Percentiles rank a stretch among this genome's conserved stretches.
Conservation (phyloP, 2,888 invertebrate species). For the Drosophila helvetica region DNA sequence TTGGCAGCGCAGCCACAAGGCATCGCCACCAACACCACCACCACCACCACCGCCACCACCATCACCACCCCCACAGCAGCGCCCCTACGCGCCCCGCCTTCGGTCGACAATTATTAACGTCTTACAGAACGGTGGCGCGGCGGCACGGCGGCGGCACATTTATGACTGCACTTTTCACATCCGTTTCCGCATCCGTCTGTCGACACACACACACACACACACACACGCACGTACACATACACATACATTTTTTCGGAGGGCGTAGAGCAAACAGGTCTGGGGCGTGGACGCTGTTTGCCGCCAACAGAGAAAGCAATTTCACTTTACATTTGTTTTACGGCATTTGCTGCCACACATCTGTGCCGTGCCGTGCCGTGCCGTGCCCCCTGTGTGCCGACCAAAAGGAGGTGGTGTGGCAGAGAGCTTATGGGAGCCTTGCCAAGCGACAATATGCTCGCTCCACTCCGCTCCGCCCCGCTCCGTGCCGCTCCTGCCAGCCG, state of each 20-base stretch:
- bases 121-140: constrained; percentile 60
- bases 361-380: too few relatives aligned
- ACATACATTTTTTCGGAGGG: constrained; percentile 33
- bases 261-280: constrained; percentile 63
- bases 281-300: constrained; percentile 41
- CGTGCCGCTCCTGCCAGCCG: constrained; percentile 12
- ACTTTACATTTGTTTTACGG: constrained; percentile 80
- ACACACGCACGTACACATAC: background rate
- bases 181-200: constrained; percentile 75
- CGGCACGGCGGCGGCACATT: constrained; percentile 67
- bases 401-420: constrained; percentile 26
- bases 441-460: constrained; percentile 59
- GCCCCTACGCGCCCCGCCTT: constrained; percentile 33
- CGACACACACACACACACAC: constrained; percentile 56
- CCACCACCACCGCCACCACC: background rate
- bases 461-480: background rate
- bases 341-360: constrained; percentile 54
- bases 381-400: constrained; percentile 14
- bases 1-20: constrained; percentile 13
- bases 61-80: constrained; percentile 16
- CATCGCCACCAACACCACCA: constrained; percentile 2
- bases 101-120: constrained; percentile 74
- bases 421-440: constrained; percentile 16
- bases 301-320: constrained; percentile 73
- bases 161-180: constrained; percentile 79